phyloP scores from a whole-genome alignment of 1,140 invertebrate genomes.

The Panagrolaimus sp. region DNA sequence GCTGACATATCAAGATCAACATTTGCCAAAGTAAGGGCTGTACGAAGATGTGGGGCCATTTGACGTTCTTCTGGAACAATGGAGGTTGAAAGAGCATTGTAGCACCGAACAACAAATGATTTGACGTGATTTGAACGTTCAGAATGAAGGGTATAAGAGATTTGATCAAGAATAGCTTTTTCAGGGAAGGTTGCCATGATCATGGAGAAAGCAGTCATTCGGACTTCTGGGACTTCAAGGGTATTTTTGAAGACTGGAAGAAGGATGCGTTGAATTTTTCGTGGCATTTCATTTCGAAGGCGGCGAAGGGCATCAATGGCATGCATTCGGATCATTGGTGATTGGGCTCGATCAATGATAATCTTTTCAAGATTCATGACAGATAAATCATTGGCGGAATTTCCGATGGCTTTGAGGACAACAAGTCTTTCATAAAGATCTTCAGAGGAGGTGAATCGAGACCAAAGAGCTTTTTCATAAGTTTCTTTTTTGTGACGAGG shows the following conservation, averaged over 20 bases:
- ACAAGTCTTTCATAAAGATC: constrained; percentile 49
- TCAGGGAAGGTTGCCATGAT: constrained; percentile 32
- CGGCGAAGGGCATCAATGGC: constrained; percentile 41
- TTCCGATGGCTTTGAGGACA: constrained; percentile 47
- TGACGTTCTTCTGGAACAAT: constrained; percentile 31
- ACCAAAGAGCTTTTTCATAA: constrained; percentile 42
- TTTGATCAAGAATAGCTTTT: constrained; percentile 26
- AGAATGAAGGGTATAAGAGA: constrained; percentile 30
- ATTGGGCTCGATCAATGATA: constrained; percentile 35
- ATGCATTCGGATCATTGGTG: neutral
- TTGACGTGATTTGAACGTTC: constrained; percentile 42
- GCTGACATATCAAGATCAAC: constrained; percentile 14
- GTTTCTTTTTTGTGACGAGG: constrained; percentile 38
- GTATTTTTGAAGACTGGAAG: constrained; percentile 43
- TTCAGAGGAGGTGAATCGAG: constrained; percentile 33
- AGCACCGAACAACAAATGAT: constrained; percentile 31
- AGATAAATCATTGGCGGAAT: constrained; percentile 47
- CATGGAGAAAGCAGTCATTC: constrained; percentile 45
- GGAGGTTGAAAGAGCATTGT: constrained; percentile 39
- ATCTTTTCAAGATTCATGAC: constrained; percentile 50
- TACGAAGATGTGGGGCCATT: constrained; percentile 37
- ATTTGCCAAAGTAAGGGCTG: constrained; percentile 23
- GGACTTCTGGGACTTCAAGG: constrained; percentile 40
- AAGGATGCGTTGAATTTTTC: constrained; percentile 35
- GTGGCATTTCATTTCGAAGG: constrained; percentile 34